Evolutionary conservation across 2,888 invertebrate genomes (phyloP), one percentile per base, ranked within the genome.

Genomic region (Volucella inflata): DNA sequence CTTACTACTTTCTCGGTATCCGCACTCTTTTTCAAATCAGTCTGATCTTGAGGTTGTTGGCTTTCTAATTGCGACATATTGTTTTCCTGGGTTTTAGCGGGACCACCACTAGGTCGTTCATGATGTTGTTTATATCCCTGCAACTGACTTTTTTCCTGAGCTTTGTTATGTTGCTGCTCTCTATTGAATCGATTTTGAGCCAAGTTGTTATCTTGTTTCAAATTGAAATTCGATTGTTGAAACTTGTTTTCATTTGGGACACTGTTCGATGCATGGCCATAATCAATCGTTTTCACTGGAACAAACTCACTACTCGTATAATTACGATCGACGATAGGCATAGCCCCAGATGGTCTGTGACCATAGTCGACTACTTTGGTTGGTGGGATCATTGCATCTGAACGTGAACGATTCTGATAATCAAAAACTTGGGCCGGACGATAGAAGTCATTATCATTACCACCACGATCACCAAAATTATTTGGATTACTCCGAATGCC

Each of bases 281-380:
- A 96, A 90, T 96, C 95, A 92, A 95, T 95, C 88, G 94, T 94
- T 89, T 95, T 94, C 8, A 95, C 93, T 21, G 95, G 94, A 89
- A 94, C 94, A 87, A 95, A 93, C 85, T 94, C 93, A 85, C 88
- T 82, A 87, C n/a, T n/a, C n/a, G n/a, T n/a, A n/a, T 53, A 67
- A 78, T 70, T 62, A 57, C 75, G 59, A 71, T 60, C 42, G 57
- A 62, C 75, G 48, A 59, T 65, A 67, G 80, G 30, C 72, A 70
- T 50, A 65, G 72, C 80, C 12, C 50, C 50, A 46, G 79, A 90
- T 83, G 94, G 92, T 90, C 94, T 95, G 91, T 96, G 96, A 77
- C 95, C 95, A 92, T 96, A 96, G 92, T 96, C 95, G 88, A 95
- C 94, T 87, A 95, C 94, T 89, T 94, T 93, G 59, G 94, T 93